Percentiles rank a stretch among this genome's conserved stretches.
Evolutionary conservation across 2,888 invertebrate species (phyloP).

Genomic region (Oligia latruncula): DNA sequence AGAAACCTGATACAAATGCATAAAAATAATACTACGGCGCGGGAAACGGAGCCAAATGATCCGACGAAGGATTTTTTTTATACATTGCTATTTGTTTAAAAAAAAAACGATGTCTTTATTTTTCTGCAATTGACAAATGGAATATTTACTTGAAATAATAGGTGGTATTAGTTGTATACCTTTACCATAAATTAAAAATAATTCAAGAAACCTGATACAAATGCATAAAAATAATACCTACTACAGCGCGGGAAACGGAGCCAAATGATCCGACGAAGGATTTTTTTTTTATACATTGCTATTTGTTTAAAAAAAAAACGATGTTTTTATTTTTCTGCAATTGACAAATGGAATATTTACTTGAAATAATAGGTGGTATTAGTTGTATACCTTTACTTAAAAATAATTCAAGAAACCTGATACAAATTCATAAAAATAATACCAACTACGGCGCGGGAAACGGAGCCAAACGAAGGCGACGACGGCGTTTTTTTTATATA

Average conservation of each 20-base stretch:
- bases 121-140: slow-evolving; percentile 6
- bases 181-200: slow-evolving; percentile 17
- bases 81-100: too few species aligned
- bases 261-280: background rate
- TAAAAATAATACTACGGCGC: background rate
- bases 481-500: background rate
- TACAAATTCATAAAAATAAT: background rate
- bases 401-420: slow-evolving; percentile 6
- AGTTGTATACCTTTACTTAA: slow-evolving; percentile 1
- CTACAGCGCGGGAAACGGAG: background rate
- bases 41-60: background rate
- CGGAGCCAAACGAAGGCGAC: background rate
- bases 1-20: background rate
- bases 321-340: slow-evolving; percentile 22
- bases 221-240: background rate
- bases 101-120: slow-evolving; percentile 13
- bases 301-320: too few species aligned
- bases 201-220: background rate
- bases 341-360: background rate
- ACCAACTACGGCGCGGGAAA: background rate
- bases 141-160: slow-evolving; percentile 1
- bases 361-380: slow-evolving; percentile 9
- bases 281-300: background rate
- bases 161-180: slow-evolving; percentile 7
- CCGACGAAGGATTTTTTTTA: background rate